phyloP scores from a whole-genome alignment of 2,888 invertebrate species.

The Diabrotica balteata region DNA sequence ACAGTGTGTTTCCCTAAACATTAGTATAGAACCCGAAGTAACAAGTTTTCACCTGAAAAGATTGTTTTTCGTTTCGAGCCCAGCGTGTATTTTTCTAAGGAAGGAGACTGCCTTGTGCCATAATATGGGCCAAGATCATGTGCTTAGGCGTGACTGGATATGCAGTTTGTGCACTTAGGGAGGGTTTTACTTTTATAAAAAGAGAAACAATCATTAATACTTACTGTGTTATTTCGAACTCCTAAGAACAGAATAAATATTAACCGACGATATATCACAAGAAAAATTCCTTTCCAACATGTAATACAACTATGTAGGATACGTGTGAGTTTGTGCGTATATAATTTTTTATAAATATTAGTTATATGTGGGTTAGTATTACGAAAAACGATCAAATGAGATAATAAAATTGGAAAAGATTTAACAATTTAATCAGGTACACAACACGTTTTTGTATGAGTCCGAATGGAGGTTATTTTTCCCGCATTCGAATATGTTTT shows the following conservation, averaged over 20 bases:
- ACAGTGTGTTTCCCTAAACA: too few species aligned
- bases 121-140: conserved; percentile 34
- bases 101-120: conserved; percentile 15
- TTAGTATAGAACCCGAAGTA: too few species aligned
- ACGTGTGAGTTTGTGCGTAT: conserved; percentile 38
- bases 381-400: conserved; percentile 29
- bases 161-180: background rate
- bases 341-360: conserved; percentile 5
- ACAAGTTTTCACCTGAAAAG: too few species aligned
- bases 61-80: too few species aligned
- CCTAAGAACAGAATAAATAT: conserved; percentile 19
- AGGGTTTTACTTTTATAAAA: background rate
- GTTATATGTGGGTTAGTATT: conserved; percentile 4
- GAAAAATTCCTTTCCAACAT: conserved; percentile 21
- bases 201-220: conserved; percentile 5
- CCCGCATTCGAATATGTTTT: conserved; percentile 56
- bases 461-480: conserved; percentile 54
- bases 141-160: conserved; percentile 30
- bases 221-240: conserved; percentile 27
- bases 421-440: conserved; percentile 49
- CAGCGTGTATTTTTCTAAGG: background rate
- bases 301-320: conserved; percentile 24
- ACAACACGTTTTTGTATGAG: conserved; percentile 45
- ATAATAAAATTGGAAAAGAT: conserved; percentile 31
- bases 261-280: conserved; percentile 28